phyloP scores from a whole-genome alignment of 2,888 invertebrate species.

The Lamellibrachia columna region DNA sequence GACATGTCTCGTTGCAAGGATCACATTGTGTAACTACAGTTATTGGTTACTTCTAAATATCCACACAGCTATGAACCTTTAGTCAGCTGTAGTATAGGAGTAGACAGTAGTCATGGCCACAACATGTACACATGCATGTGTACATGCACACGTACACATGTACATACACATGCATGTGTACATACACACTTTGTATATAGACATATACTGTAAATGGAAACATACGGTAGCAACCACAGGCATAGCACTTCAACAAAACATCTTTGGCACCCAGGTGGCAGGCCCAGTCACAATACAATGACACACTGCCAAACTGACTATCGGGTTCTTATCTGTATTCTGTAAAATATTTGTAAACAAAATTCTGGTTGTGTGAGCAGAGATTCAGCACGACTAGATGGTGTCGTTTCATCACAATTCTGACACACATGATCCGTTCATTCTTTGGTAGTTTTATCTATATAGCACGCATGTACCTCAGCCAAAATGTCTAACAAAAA shows the following conservation, averaged over 20 bases:
- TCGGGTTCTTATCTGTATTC: background rate
- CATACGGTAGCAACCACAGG: background rate
- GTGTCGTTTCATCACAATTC: background rate
- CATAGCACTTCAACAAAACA: background rate
- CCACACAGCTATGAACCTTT: background rate
- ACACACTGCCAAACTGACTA: background rate
- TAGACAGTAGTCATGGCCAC: background rate
- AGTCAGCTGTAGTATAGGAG: background rate
- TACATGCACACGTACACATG: background rate
- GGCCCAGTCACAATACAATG: background rate
- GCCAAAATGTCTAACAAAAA: background rate
- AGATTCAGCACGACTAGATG: background rate
- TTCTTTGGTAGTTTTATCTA: background rate
- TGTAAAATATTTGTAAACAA: background rate
- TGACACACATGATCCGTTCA: background rate
- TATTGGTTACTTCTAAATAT: background rate
- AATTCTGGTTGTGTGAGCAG: background rate
- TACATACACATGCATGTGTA: no score
- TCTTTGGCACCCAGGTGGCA: background rate
- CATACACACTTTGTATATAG: background rate
- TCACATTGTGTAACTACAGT: background rate
- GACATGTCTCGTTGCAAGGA: background rate
- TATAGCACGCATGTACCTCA: background rate
- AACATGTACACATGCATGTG: no score
- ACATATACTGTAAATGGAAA: background rate